Conservation (phyloP, 2,888 invertebrate genomes). For the Tetragonisca angustula region DNA sequence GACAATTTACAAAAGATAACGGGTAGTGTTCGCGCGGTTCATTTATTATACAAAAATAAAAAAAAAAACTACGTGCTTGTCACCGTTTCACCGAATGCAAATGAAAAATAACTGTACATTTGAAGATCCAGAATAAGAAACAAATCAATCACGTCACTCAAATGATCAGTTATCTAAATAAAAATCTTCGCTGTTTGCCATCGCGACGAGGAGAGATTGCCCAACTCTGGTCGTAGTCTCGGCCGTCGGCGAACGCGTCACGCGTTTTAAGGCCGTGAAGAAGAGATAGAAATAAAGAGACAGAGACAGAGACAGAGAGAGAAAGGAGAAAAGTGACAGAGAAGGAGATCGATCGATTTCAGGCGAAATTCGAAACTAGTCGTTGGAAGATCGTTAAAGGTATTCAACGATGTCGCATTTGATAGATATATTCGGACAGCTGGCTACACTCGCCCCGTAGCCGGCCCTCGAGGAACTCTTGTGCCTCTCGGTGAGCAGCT, state of each 20-base stretch:
- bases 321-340: too few relatives aligned
- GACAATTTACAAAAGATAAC: too few relatives aligned
- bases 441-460: constrained; percentile 91
- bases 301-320: background rate
- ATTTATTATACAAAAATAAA: too few relatives aligned
- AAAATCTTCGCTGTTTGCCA: too few relatives aligned
- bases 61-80: too few relatives aligned
- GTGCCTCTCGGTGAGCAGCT: constrained; percentile 93
- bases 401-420: constrained; percentile 98
- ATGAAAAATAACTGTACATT: too few relatives aligned
- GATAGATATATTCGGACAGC: constrained; percentile 97
- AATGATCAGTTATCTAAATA: too few relatives aligned
- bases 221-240: background rate
- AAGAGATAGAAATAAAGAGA: background rate
- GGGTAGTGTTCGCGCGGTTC: too few relatives aligned
- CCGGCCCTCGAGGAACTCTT: constrained; percentile 88
- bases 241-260: background rate
- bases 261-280: background rate
- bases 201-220: too few relatives aligned
- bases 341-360: background rate
- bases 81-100: too few relatives aligned
- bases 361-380: constrained; percentile 31
- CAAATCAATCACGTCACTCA: too few relatives aligned
- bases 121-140: too few relatives aligned
- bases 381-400: constrained; percentile 86